Evolutionary conservation across 2,113 vertebrate species (phyloP), one percentile per base, ranked within the genome.

Genomic region (Psettodes erumei): DNA sequence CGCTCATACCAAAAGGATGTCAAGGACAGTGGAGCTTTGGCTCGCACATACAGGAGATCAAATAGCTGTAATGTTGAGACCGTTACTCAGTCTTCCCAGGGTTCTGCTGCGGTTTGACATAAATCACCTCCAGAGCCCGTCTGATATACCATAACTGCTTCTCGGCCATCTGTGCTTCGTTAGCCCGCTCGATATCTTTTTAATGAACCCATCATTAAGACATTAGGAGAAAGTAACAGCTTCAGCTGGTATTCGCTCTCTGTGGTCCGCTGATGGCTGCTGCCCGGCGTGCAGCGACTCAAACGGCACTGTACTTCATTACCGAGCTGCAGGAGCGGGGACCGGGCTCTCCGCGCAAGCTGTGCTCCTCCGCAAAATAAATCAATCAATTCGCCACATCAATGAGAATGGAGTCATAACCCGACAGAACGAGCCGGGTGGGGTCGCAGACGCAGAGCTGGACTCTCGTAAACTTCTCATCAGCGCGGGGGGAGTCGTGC

Each of bases 171-270:
- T 92, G 90, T 64, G 77, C 72, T 68, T 50, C 62, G 83, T 92
- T 90, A 91, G 59, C 3, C 48, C 58, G 77, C 53, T 38, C 77
- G 81, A 86, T 89, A 75, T 37, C 28, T 79, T 87, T 86, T 85
- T 86, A 88, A 91, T 88, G 87, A 88, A 77, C 75, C 77, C 76
- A 54, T 85, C 83, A 90, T 84, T 87, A 90, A 84, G 76, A 77
- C 38, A 37, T 59, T 30, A 73, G 85, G 65, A 68, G 65, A 82
- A 77, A 66, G 67, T 71, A 81, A 65, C 42, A 15, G 71, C 79
- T 48, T 4, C 5, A 21, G 62, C 30, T 63, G 73, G 74, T 77
- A 47, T 83, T 77, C 55, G 38, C 19, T 23, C 48, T 47, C 51
- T 77, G 69, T 66, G 78, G 78, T 71, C 42, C 33, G 25, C 38